Evolutionary conservation across 2,797 vertebrate genomes (phyloP).

Genomic region (Lepilemur ruficaudatus): DNA sequence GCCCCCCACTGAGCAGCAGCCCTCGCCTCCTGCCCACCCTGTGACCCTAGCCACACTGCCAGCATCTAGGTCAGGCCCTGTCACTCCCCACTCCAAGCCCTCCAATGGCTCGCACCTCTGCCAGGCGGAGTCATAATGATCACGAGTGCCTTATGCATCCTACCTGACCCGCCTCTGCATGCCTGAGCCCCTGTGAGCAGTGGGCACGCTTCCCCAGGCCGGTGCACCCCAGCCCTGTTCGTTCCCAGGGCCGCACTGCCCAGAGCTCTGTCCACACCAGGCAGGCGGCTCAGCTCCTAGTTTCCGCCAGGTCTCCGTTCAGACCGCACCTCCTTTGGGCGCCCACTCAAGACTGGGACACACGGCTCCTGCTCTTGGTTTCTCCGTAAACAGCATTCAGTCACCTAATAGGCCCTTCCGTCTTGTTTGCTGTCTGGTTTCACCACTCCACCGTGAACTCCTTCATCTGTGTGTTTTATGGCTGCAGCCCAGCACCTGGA

Average conservation of each 20-base stretch:
- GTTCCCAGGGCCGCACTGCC: background rate
- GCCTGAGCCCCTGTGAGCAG: background rate
- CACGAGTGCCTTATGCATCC: background rate
- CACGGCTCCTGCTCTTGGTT: background rate
- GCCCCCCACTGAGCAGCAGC: background rate
- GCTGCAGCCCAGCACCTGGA: background rate
- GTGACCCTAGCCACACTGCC: background rate
- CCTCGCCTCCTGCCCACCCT: background rate
- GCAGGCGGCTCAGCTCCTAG: background rate
- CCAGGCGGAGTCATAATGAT: background rate
- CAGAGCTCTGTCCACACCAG: background rate
- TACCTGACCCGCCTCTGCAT: background rate
- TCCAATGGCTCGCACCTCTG: background rate
- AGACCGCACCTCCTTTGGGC: too few species aligned
- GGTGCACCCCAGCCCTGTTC: too few species aligned
- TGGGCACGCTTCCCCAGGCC: background rate
- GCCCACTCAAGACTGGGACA: background rate
- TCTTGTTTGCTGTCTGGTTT: too few species aligned
- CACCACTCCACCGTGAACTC: rapidly evolving
- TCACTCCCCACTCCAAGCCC: background rate
- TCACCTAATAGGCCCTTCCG: too few species aligned
- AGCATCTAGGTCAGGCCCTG: too few species aligned
- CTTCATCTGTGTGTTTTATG: background rate
- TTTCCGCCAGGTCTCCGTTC: background rate
- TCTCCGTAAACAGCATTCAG: background rate